Evolutionary conservation across 2,888 invertebrate species (phyloP), one percentile per base, ranked within the genome.

Genomic region (Tachina fera): DNA sequence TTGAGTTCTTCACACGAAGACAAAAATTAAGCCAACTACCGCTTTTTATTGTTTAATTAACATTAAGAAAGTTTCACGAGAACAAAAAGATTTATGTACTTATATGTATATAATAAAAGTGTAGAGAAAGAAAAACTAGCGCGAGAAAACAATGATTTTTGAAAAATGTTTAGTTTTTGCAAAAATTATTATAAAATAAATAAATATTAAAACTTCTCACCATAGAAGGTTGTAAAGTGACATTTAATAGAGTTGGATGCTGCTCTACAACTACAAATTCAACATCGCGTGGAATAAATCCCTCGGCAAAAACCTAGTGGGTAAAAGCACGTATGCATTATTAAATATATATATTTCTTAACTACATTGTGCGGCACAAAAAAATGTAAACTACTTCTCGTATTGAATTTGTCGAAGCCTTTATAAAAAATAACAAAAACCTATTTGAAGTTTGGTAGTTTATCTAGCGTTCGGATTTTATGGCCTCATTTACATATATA

Each of bases 211-310:
- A 47, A 9, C 43, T 51, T 79, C 80, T 87, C 94, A 97, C 97
- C 95, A 96, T 96, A 51, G 92, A 90, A 71, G 96, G 95, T 90
- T 95, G 95, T 87, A 97, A 93, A 10, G 97, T 97, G 53, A 97
- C 95, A 92, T 97, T 97, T 63, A 97, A 93, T 74, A 96, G 93
- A 3, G 97, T 97, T 5, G 97, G 97, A 92, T 97, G 97, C 89
- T 96, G 95, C 88, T 97, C 97, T 67, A 96, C 95, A 10, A 98
- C 97, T 93, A 96, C 96, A 91, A 98, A 97, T 91, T 97, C 97
- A 41, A 97, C 94, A 92, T 97, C 97, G 89, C 96, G 95, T 0
- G 97, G 97, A 58, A 96, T 94, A 91, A 95, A 97, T 56, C 97
- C 97, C 90, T 97, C 97, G 45, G 97, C 97, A 89, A 96, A 96